These are phyloP conservation scores for Pristionchus pacificus DNA, from an alignment of 1,140 invertebrate species.

Conservation along the genomic window DNA sequence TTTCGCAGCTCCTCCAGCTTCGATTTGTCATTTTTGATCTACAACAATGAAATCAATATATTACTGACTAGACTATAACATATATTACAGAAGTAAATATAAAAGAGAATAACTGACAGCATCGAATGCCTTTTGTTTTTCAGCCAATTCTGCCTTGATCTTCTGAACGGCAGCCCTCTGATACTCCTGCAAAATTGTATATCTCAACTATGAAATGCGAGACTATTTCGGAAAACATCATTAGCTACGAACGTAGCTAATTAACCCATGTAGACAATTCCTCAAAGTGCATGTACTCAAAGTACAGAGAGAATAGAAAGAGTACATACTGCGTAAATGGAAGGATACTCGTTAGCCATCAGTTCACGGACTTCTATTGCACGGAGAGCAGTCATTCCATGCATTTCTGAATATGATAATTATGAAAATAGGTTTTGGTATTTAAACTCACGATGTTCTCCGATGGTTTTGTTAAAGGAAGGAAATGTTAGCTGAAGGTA, in stretches of 20 bases:
- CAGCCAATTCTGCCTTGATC: conserved; percentile 9
- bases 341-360: conserved; percentile 22
- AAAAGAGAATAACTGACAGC: too few relatives aligned
- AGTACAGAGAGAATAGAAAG: background rate
- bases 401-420: conserved; percentile 17
- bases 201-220: too few relatives aligned
- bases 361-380: conserved; percentile 29
- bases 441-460: background rate
- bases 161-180: conserved; percentile 6
- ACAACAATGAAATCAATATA: background rate
- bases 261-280: background rate
- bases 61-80: too few relatives aligned
- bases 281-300: too few relatives aligned
- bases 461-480: background rate
- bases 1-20: conserved; percentile 20
- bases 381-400: conserved; percentile 24
- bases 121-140: conserved; percentile 29
- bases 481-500: background rate
- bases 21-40: conserved; percentile 30
- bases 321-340: conserved; percentile 11
- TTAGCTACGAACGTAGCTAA: too few relatives aligned
- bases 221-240: too few relatives aligned
- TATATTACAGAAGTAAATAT: too few relatives aligned
- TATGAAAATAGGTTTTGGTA: background rate
- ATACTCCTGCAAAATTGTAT: conserved; percentile 22